These are phyloP conservation scores for Venustaconcha ellipsiformis DNA, from an alignment of 1,140 invertebrate genomes.

Conservation along the genomic window DNA sequence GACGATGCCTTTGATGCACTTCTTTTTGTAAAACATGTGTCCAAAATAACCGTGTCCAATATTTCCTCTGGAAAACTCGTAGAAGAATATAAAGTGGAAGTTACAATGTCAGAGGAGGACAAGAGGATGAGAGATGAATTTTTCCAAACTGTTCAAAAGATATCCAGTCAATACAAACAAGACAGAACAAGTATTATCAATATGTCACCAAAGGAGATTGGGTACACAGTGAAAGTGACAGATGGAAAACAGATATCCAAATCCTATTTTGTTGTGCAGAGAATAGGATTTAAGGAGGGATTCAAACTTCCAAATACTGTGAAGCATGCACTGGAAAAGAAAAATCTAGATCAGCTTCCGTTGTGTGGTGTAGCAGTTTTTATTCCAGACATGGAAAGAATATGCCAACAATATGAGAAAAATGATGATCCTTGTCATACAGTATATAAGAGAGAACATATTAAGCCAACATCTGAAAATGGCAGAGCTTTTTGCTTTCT, in stretches of 20 bases:
- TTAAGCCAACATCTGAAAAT: neutral
- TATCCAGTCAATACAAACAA: neutral
- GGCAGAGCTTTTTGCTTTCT: slow-evolving; percentile 50
- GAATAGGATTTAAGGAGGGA: slow-evolving; percentile 35
- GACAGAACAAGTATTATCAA: slow-evolving; percentile 3
- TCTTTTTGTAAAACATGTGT: slow-evolving; percentile 48
- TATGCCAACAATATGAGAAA: neutral
- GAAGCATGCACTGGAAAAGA: slow-evolving; percentile 17
- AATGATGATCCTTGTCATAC: neutral
- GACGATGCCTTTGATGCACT: slow-evolving; percentile 41
- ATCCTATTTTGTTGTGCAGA: slow-evolving; percentile 37
- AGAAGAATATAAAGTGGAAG: slow-evolving; percentile 27
- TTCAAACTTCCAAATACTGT: slow-evolving; percentile 13
- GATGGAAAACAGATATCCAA: slow-evolving; percentile 13
- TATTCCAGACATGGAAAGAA: neutral
- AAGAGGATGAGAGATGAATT: slow-evolving; percentile 4
- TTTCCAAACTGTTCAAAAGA: neutral
- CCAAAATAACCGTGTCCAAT: slow-evolving; percentile 32
- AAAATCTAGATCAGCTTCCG: slow-evolving; percentile 40
- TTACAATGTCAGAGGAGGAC: slow-evolving; percentile 9
- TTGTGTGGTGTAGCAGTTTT: slow-evolving; percentile 48
- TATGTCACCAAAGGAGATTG: slow-evolving; percentile 20
- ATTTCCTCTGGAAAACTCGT: slow-evolving; percentile 14
- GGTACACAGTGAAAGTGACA: slow-evolving; percentile 22
- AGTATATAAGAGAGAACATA: neutral